These are phyloP conservation scores for Bombus turneri DNA, from an alignment of 1,140 invertebrate species.

Conservation along the genomic window DNA sequence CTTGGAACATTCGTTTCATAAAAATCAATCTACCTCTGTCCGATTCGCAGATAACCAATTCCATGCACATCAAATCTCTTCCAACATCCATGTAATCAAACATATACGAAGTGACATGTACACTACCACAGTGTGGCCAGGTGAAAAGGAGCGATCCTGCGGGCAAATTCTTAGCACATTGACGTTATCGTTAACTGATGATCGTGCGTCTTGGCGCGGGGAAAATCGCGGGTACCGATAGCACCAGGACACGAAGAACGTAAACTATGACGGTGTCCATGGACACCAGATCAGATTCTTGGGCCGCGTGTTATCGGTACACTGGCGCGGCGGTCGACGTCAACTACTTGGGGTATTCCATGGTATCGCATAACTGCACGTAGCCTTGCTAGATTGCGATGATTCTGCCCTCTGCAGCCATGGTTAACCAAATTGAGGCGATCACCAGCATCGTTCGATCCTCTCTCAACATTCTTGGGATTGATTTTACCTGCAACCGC, in stretches of 20 bases:
- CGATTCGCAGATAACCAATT: not conserved
- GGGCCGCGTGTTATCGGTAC: slow-evolving; percentile 54
- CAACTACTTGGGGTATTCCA: slow-evolving; percentile 64
- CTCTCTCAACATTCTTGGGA: slow-evolving; percentile 26
- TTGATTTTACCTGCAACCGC: slow-evolving; percentile 13
- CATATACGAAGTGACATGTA: not conserved
- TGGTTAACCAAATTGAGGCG: slow-evolving; percentile 65
- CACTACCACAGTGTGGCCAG: not conserved
- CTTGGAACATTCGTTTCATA: too few relatives aligned
- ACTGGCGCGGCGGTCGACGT: slow-evolving; percentile 36
- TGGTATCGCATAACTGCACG: slow-evolving; percentile 62
- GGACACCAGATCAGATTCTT: slow-evolving; percentile 66
- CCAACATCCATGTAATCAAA: not conserved
- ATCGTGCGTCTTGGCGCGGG: slow-evolving; percentile 21
- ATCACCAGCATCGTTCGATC: slow-evolving; percentile 28
- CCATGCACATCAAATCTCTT: not conserved
- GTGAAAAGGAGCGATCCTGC: not conserved
- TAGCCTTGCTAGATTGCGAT: slow-evolving; percentile 56
- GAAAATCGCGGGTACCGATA: slow-evolving; percentile 14
- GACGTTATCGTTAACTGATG: slow-evolving; percentile 15
- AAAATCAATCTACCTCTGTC: too few relatives aligned
- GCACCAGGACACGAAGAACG: slow-evolving; percentile 43
- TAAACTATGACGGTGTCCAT: slow-evolving; percentile 67
- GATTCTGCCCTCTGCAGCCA: slow-evolving; percentile 57
- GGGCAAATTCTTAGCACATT: not conserved